Base-by-base conservation (phyloP, 2,113 vertebrate genomes). In the Ptychochromis oligacanthus region DNA sequence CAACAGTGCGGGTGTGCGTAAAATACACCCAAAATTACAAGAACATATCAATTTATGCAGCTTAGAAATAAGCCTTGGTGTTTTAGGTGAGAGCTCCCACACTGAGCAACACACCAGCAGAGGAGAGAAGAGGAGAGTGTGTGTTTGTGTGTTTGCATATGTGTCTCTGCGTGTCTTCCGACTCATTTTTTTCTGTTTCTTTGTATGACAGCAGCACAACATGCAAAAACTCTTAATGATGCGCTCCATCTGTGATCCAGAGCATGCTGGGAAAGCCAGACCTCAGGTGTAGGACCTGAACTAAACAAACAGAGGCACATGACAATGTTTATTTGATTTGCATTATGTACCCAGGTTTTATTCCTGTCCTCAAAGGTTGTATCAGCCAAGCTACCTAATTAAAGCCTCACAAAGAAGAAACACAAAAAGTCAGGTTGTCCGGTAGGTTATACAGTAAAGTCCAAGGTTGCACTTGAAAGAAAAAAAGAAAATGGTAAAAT, bases 81-180 rank as follows among this genome's bases (percentile, higher is more conserved):
- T 81, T 87, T 84, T 80, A 89, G 77, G 76, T 84, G 82, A 64
- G 86, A 87, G 82, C 83, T 90, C 77, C 86, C 82, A 89, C 65
- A 77, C 75, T 64, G 79, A 88, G 81, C 75, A 70, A 38, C 70
- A 65, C 52, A 24, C 80, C 12, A 65, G 64, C 43, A 55, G 65
- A 76, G 75, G 65, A 82, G 80, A 75, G 77, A 38, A 58, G 52
- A 77, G 62, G 57, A 76, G 70, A 43, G 67, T 74, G 64, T 86
- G 40, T 28, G 49, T 75, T 58, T 57, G 57, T 61, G 64, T 31
- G 22, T 81, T 60, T 86, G 80, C 18, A 61, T 82, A 60, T 80
- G 78, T 81, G 77, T 79, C 76, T 20, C 62, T 82, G 79, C n/a
- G 15, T 43, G 57, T 80, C 64, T 64, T 46, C 3, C 36, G 40